These are phyloP conservation scores for Syngnathus rostellatus DNA, from an alignment of 2,797 vertebrate genomes.

Conservation along the genomic window DNA sequence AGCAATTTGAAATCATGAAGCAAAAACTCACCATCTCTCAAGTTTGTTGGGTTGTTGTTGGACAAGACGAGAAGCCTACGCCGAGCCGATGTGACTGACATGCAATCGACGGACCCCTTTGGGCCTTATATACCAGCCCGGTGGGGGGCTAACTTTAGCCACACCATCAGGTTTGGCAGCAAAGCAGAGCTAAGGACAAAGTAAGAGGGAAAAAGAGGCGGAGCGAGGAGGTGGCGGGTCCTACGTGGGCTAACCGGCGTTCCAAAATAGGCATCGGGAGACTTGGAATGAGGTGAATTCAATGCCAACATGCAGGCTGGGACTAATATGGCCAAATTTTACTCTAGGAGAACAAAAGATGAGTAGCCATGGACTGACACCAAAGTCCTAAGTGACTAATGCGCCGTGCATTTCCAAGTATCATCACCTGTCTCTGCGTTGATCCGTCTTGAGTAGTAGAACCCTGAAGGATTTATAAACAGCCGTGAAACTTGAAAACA, in stretches of 20 bases:
- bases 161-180: slow-evolving; percentile 77
- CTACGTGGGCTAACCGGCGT: slow-evolving; percentile 53
- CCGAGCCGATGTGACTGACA: slow-evolving; percentile 73
- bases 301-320: slow-evolving; percentile 54
- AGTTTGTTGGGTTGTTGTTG: slow-evolving; percentile 62
- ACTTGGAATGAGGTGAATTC: slow-evolving; percentile 76
- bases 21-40: slow-evolving; percentile 74
- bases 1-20: neutral
- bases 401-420: slow-evolving; percentile 38
- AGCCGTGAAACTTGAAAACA: slow-evolving; percentile 50
- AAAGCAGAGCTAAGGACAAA: slow-evolving; percentile 58
- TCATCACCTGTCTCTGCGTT: slow-evolving; percentile 46
- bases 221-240: slow-evolving; percentile 42
- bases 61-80: slow-evolving; percentile 71
- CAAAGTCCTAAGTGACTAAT: slow-evolving; percentile 16
- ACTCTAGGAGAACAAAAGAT: neutral
- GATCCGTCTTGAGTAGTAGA: slow-evolving; percentile 1
- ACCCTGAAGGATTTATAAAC: slow-evolving; percentile 37
- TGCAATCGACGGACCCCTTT: slow-evolving; percentile 48
- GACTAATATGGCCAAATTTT: slow-evolving; percentile 68
- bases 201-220: slow-evolving; percentile 64
- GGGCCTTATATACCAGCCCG: slow-evolving; percentile 78
- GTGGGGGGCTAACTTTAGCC: slow-evolving; percentile 80
- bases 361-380: neutral
- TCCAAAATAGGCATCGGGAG: slow-evolving; percentile 67